These are phyloP conservation scores for Hyles euphorbiae DNA, from an alignment of 1,140 invertebrate genomes.

Conservation along the genomic window DNA sequence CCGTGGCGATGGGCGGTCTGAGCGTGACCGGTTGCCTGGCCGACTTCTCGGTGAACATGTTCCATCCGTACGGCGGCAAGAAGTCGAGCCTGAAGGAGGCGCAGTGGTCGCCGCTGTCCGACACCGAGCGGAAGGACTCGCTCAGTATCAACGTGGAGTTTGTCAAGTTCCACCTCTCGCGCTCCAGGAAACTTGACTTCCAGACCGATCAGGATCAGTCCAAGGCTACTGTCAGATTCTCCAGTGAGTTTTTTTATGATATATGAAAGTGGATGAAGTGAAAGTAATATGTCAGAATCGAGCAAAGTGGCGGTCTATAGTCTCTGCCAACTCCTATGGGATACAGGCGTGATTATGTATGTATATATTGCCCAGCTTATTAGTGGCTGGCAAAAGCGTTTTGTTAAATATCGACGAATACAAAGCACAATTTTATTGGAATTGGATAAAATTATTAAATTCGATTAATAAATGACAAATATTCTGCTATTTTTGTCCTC, in stretches of 20 bases:
- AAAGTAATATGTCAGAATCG: too few relatives aligned
- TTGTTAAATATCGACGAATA: too few relatives aligned
- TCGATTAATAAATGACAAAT: too few relatives aligned
- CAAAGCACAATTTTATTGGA: too few relatives aligned
- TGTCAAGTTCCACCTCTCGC: conserved; percentile 95
- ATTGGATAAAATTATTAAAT: too few relatives aligned
- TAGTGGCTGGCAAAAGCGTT: too few relatives aligned
- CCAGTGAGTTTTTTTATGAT: conserved; percentile 79
- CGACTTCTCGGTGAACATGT: conserved; percentile 98
- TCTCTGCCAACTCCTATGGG: too few relatives aligned
- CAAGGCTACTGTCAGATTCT: conserved; percentile 91
- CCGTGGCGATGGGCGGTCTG: conserved; percentile 87
- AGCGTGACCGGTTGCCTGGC: conserved; percentile 96
- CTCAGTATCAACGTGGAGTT: conserved; percentile 97
- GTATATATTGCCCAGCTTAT: too few relatives aligned
- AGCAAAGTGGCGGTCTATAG: too few relatives aligned
- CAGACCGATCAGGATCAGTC: conserved; percentile 79
- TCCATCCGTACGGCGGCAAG: conserved; percentile 96
- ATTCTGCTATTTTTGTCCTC: too few relatives aligned
- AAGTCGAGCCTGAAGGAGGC: conserved; percentile 88
- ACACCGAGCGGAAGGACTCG: conserved; percentile 95
- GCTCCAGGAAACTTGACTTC: conserved; percentile 90
- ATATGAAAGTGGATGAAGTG: too few relatives aligned
- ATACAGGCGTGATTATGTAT: too few relatives aligned
- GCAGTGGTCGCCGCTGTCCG: conserved; percentile 90